Percentiles rank a stretch among this genome's conserved stretches.
These are phyloP conservation scores for Pterocles gutturalis DNA, from an alignment of 2,113 vertebrate species.

Conservation along the genomic window DNA sequence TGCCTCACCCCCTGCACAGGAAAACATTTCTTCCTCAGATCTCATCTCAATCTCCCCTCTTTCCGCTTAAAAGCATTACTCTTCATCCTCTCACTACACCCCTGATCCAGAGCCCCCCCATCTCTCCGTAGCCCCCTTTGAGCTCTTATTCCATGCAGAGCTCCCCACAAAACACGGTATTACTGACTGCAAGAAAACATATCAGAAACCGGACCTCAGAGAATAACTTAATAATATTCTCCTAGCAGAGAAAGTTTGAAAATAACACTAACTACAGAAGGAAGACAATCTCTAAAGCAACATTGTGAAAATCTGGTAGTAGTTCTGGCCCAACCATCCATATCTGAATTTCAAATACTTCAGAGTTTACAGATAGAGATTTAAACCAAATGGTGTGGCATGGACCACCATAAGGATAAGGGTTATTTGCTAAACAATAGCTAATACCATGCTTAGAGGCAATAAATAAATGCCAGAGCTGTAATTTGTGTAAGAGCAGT, in stretches of 20 bases:
- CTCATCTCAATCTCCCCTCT: too few relatives aligned
- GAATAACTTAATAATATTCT: background rate
- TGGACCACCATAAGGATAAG: background rate
- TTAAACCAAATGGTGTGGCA: background rate
- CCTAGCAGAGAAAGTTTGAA: background rate
- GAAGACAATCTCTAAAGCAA: background rate
- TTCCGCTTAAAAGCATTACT: too few relatives aligned
- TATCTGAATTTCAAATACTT: background rate
- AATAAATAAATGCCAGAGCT: slow-evolving; percentile 32
- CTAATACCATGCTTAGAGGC: background rate
- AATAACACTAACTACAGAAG: background rate
- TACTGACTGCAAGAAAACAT: background rate
- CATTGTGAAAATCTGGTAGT: background rate
- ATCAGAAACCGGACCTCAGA: background rate
- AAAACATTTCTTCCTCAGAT: too few relatives aligned
- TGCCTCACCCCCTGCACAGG: too few relatives aligned
- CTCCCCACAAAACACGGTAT: background rate
- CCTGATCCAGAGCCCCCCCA: too few relatives aligned
- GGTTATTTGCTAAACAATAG: slow-evolving; percentile 20
- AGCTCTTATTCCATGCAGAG: background rate
- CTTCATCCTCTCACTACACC: too few relatives aligned
- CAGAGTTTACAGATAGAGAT: background rate
- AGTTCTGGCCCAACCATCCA: background rate
- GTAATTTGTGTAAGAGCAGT: background rate
- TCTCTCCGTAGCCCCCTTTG: too few relatives aligned